phyloP scores from a whole-genome alignment of 2,797 vertebrate genomes.

The Crocidura indochinensis region DNA sequence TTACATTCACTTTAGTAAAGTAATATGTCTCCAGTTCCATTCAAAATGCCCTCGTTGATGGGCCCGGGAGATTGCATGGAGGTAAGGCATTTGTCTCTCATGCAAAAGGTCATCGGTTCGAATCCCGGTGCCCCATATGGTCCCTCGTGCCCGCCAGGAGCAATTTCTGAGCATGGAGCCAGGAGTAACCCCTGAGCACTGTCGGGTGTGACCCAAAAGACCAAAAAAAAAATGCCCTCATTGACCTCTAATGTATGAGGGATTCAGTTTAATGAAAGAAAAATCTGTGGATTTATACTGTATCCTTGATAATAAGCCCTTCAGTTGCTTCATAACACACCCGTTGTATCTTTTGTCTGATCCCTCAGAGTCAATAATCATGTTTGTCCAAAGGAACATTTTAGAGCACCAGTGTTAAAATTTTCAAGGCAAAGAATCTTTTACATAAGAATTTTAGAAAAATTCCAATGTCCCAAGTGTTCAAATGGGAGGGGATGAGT shows the following conservation, averaged over 20 bases:
- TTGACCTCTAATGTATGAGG: neutral
- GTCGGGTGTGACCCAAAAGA: no score
- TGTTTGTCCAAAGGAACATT: neutral
- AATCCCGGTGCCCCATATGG: no score
- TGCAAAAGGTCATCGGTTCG: no score
- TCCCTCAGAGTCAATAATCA: neutral
- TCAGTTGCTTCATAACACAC: neutral
- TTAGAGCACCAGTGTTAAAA: neutral
- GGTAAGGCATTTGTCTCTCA: no score
- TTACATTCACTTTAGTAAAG: neutral
- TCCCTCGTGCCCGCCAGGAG: no score
- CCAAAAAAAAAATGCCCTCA: no score
- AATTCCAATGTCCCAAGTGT: neutral
- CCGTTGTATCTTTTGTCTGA: neutral
- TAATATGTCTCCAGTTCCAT: neutral
- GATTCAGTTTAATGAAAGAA: neutral
- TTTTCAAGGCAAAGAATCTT: neutral
- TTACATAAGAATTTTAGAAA: slow-evolving; percentile 12
- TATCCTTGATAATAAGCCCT: neutral
- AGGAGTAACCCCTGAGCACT: no score
- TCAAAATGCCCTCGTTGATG: neutral
- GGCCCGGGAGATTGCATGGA: no score
- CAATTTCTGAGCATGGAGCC: no score
- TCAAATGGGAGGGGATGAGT: neutral
- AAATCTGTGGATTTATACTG: neutral